Base-by-base conservation (phyloP, 1,140 invertebrate genomes). In the Pseudomyrmex sp. region DNA sequence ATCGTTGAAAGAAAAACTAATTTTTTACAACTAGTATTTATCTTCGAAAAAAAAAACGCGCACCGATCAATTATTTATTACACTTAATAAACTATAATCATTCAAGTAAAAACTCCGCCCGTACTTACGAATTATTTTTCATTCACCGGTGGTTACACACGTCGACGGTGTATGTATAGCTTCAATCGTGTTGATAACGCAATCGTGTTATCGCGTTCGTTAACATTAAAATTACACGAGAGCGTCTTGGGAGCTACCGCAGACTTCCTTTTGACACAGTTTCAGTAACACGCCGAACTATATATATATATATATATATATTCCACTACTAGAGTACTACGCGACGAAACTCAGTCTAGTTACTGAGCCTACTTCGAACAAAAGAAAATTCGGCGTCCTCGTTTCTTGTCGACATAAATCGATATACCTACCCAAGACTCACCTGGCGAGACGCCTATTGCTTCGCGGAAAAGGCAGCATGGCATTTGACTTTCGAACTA, bases 401-500 rank as follows among this genome's bases (percentile, higher is more conserved):
- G 23, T 65, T 50, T 50, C 15, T 12, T 13, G 46, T 18, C 5
- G 54, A n/a, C 3, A 26, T 0, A 5, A 26, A 72, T 80, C 66
- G 54, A 80, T 80, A 48, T 20, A 15, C 26, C 26, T 26, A 26
- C 3, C 26, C 35, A 7, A 10, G 54, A 23, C 35, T 80, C 26
- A 62, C 80, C 52, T 54, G 69, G 52, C 35, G n/a, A 77, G 15
- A 44, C 44, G 9, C 13, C 50, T 56, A 56, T 77, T n/a, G 35
- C 23, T 48, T 59, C 15, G 48, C 61, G 52, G 73, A 75, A 77
- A 66, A 54, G 46, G 48, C 62, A 70, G 44, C 66, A n/a, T 35
- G 66, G 54, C 76, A 70, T 72, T 80, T 80, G 76, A 70, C 76
- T 72, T 61, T 80, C 66, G 76, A 80, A 80, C 56, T 72, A 72